Conservation (phyloP, 2,113 vertebrate genomes). For the Hypanus sabinus region DNA sequence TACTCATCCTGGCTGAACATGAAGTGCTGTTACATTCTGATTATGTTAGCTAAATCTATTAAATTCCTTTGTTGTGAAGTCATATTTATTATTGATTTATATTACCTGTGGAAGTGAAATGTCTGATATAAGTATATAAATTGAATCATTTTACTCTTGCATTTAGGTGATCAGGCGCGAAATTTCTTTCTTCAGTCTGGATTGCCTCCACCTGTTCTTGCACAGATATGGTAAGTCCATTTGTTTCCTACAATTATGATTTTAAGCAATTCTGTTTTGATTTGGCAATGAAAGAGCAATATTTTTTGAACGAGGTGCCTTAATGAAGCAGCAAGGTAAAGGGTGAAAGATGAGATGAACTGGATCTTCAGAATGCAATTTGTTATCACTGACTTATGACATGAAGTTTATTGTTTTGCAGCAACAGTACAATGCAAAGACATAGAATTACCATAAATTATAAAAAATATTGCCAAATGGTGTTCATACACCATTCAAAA, state of each 20-base stretch:
- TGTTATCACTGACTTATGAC: too few species aligned
- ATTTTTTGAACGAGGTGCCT: neutral
- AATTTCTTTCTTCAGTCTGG: constrained; percentile 98
- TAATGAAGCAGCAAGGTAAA: neutral
- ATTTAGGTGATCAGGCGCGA: constrained; percentile 87
- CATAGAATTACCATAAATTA: too few species aligned
- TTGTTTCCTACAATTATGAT: neutral
- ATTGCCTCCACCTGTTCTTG: constrained; percentile 88
- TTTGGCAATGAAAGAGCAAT: neutral
- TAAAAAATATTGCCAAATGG: too few species aligned
- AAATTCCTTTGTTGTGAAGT: neutral
- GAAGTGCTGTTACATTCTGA: neutral
- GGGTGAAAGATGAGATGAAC: neutral
- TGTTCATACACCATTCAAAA: too few species aligned
- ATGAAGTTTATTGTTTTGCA: too few species aligned
- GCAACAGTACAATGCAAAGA: too few species aligned
- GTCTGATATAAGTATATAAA: neutral
- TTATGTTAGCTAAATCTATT: neutral
- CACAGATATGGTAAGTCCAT: constrained; percentile 91
- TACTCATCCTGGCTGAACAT: neutral
- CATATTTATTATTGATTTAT: neutral
- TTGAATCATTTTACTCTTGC: neutral
- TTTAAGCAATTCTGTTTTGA: neutral
- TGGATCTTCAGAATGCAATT: neutral
- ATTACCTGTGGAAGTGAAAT: neutral